Evolutionary conservation across 53 echinoderm and acorn worm genomes (phyloP).

Genomic region (Hippasteria phrygiana): DNA sequence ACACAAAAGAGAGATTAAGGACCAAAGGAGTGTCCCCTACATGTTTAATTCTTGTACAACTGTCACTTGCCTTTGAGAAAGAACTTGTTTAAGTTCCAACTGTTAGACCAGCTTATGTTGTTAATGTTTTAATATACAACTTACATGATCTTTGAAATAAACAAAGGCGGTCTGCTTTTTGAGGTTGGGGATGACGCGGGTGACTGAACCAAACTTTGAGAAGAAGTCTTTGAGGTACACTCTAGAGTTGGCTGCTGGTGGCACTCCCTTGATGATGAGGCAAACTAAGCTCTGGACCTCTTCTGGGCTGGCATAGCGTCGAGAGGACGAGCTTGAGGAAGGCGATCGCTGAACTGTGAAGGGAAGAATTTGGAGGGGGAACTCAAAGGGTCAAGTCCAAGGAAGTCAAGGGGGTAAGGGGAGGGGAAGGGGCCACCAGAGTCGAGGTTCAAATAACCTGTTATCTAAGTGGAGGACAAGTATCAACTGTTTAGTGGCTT

Average conservation of each 20-base stretch:
- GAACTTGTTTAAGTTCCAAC: too few relatives aligned
- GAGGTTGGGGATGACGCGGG: constrained; percentile 55
- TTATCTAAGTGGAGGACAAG: too few relatives aligned
- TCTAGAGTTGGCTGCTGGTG: constrained; percentile 66
- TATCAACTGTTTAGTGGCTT: too few relatives aligned
- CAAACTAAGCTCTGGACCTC: constrained; percentile 62
- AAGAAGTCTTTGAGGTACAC: constrained; percentile 72
- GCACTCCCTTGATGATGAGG: constrained; percentile 81
- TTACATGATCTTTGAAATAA: constrained; percentile 85
- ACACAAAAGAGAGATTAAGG: too few relatives aligned
- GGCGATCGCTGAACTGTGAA: neutral
- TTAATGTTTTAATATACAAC: too few relatives aligned
- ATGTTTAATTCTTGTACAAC: too few relatives aligned
- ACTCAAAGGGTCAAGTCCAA: neutral
- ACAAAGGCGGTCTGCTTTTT: constrained; percentile 67
- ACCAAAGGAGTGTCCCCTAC: too few relatives aligned
- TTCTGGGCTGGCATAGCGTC: constrained; percentile 49
- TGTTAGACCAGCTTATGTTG: too few relatives aligned
- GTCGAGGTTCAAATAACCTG: too few relatives aligned
- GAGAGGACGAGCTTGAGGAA: neutral
- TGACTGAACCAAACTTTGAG: constrained; percentile 74
- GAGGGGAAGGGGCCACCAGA: too few relatives aligned
- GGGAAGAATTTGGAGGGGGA: neutral
- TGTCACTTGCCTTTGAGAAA: too few relatives aligned
- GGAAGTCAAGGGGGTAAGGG: too few relatives aligned